Evolutionary conservation across 2,797 vertebrate species (phyloP).

Genomic region (Cyclopterus lumpus): DNA sequence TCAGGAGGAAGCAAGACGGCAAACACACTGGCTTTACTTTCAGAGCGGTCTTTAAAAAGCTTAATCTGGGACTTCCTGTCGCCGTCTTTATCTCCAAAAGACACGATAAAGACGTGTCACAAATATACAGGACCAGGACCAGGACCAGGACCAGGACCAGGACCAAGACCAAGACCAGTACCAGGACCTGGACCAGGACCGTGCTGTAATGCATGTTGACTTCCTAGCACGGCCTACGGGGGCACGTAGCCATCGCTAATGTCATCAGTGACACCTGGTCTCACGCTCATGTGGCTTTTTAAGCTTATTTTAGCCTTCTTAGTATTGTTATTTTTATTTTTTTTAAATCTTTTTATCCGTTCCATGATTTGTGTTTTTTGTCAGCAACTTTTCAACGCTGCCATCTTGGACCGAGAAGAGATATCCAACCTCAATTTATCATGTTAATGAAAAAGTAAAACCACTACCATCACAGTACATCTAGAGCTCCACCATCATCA

Average conservation of each 20-base stretch:
- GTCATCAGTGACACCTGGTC: background rate
- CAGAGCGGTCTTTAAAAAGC: background rate
- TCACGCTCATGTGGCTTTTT: background rate
- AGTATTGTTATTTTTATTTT: background rate
- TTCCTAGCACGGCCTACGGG: background rate
- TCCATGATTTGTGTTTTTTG: background rate
- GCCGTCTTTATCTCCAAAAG: background rate
- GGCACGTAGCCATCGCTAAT: background rate
- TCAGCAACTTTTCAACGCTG: background rate
- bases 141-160: too few species aligned
- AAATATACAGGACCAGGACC: too few species aligned
- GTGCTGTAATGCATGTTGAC: too few species aligned
- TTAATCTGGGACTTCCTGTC: background rate
- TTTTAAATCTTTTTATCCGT: background rate
- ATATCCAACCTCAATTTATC: background rate
- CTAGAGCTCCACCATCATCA: too few species aligned
- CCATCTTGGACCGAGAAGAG: background rate
- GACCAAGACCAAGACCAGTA: too few species aligned
- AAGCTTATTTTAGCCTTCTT: background rate
- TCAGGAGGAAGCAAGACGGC: background rate
- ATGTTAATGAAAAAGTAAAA: background rate
- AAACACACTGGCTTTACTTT: background rate
- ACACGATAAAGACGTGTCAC: background rate
- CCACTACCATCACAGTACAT: too few species aligned
- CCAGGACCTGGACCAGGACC: too few species aligned